Evolutionary conservation across 1,140 invertebrate species (phyloP), one percentile per base, ranked within the genome.

Genomic region (Euschistus heros): DNA sequence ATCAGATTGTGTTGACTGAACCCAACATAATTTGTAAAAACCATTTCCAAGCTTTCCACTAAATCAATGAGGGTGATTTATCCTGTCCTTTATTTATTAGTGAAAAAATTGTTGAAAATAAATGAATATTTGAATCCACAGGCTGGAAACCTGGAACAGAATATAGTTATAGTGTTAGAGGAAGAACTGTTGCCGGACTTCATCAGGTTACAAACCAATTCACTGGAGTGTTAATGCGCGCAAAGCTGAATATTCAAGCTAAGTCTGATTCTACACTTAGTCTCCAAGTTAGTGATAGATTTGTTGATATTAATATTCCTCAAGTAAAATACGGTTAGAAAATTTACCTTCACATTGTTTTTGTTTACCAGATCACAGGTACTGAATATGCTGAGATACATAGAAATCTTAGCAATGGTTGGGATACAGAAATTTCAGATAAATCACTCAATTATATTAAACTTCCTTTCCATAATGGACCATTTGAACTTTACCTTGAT

Each of bases 161-260:
- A 42, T 88, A 87, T 72, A 74, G 74, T 7, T 88, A 86, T 71
- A 69, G 79, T 13, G 76, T 86, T 2, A 74, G 75, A 22, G 78
- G 80, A 22, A 76, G 80, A 27, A 85, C 82, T 0, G 47, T 86
- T 22, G 75, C 81, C 0, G 74, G 74, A 6, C 69, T 83, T 1
- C 73, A 78, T 8, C 76, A 82, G 30, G 72, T 81, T 8, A 72
- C 76, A 1, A 75, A 81, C 68, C 73, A 80, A 64, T 75, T 74
- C 44, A 73, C 76, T 52, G 83, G 85, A 63, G 76, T 81, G 33
- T 66, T 81, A 2, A 74, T 85, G 5, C 54, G n/a, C 10, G 54
- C 54, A 17, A 57, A 57, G 15, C 15, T 57, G 15, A 24, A 17
- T 24, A 26, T 57, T 57, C 54, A 57, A 26, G 20, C 54, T 4